Base-by-base conservation (phyloP, 2,888 invertebrate species). In the Cylindroiulus punctatus region DNA sequence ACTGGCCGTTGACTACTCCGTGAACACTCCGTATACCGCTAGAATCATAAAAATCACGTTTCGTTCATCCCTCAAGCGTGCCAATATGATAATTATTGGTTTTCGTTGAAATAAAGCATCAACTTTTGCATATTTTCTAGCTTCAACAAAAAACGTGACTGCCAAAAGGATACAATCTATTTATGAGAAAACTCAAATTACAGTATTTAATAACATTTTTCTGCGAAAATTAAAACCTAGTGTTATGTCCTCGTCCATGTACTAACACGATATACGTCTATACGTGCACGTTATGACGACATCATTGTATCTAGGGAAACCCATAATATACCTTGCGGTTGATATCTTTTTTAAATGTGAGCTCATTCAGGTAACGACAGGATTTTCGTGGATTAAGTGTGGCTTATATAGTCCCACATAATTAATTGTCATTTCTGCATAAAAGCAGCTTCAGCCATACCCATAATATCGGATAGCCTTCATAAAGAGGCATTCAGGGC, bases 381-480 rank as follows among this genome's bases (percentile, higher is more conserved):
- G 26, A 14, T 76, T 52, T 65, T 65, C 30, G 76, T 76, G 30
- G 30, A 26, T n/a, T 26, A 76, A 76, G 30, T 30, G 76, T 30
- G 76, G 76, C 30, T 76, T 76, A 30, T 19, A 57, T 14, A 76
- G 76, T 26, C 76, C 76, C 12, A 76, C 14, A 76, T 76, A 76
- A 76, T 76, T 76, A 76, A 76, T 76, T 76, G 76, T 76, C 76
- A 30, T 76, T 76, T 76, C 76, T 76, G 76, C 76, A 76, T 76
- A 76, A 76, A 76, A 17, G 76, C 76, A 76, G 76, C 76, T 76
- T 76, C 12, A 76, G 30, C 76, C 76, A 76, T 76, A 76, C 76
- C 30, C 76, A 14, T 14, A 65, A 65, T n/a, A n/a, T n/a, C 65
- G n/a, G 26, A 26, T 65, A 76, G 76, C 76, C 76, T 76, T 26